These are phyloP conservation scores for Cinclus mexicanus DNA, from an alignment of 2,113 vertebrate genomes.

Conservation along the genomic window DNA sequence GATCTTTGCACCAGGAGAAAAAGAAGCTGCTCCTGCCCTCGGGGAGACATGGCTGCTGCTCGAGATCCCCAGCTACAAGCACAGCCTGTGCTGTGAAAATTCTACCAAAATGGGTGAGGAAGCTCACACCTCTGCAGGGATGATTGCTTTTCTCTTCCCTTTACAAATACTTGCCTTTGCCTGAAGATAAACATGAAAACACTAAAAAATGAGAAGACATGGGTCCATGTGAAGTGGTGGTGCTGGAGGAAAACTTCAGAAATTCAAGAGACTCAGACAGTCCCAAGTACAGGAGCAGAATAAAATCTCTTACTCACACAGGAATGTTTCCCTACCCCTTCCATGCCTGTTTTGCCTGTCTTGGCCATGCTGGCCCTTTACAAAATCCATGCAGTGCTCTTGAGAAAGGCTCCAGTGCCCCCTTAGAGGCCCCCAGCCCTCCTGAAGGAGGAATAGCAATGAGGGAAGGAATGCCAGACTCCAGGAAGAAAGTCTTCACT, in stretches of 20 bases:
- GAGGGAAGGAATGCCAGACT: background rate
- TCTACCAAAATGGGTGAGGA: background rate
- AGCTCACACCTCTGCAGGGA: background rate
- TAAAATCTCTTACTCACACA: background rate
- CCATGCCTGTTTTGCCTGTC: background rate
- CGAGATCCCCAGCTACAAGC: background rate
- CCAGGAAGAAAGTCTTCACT: background rate
- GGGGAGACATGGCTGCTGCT: background rate
- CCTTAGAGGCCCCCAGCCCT: background rate
- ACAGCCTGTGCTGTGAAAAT: background rate
- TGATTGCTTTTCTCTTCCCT: background rate
- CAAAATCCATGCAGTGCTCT: background rate
- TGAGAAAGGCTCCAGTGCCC: background rate
- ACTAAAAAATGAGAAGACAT: background rate
- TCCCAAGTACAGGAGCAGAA: background rate
- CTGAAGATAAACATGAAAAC: background rate
- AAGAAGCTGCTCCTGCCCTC: background rate
- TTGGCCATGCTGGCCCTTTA: background rate
- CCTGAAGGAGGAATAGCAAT: background rate
- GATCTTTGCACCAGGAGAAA: background rate
- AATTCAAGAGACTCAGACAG: background rate
- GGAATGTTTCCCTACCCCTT: background rate
- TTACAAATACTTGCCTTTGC: background rate
- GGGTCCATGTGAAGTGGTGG: background rate
- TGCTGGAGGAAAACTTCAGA: background rate